A percentile compares a stretch with the other conserved stretches of the same genome.
Evolutionary conservation across 1,140 invertebrate genomes (phyloP).

Genomic region (Stratiolaelaps scimitus): DNA sequence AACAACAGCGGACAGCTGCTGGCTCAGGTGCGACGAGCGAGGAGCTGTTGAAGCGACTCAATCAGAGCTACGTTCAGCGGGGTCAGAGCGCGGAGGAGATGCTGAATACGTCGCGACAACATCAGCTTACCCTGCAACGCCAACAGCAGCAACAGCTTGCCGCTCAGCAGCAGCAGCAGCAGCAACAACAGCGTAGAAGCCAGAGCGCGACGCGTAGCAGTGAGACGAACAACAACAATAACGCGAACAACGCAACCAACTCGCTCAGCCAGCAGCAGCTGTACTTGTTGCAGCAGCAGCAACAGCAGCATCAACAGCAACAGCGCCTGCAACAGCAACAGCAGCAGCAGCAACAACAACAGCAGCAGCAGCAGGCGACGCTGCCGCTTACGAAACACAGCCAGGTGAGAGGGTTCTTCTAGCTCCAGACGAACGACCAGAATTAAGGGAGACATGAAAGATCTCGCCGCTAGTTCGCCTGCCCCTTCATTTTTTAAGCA

Average conservation of each 20-base stretch:
- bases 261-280: constrained; percentile 22
- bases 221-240: constrained; percentile 26
- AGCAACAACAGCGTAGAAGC: constrained; percentile 15
- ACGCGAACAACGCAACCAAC: constrained; percentile 6
- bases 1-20: not conserved
- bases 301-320: not conserved
- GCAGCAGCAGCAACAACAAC: constrained; percentile 4
- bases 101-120: constrained; percentile 8
- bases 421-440: too few species aligned
- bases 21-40: constrained; percentile 6
- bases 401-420: too few species aligned
- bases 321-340: constrained; percentile 18
- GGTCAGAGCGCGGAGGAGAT: constrained; percentile 1
- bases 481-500: too few species aligned
- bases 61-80: constrained; percentile 24
- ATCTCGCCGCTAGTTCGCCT: too few species aligned
- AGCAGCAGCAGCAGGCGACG: constrained; percentile 5
- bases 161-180: constrained; percentile 30
- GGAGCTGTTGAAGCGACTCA: constrained; percentile 21
- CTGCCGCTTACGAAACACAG: constrained; percentile 22
- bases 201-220: constrained; percentile 8
- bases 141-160: constrained; percentile 28
- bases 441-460: too few species aligned
- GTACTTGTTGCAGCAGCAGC: constrained; percentile 21
- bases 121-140: constrained; percentile 6